Base-by-base conservation (phyloP, 2,113 vertebrate genomes). In the Bothrops jararaca region DNA sequence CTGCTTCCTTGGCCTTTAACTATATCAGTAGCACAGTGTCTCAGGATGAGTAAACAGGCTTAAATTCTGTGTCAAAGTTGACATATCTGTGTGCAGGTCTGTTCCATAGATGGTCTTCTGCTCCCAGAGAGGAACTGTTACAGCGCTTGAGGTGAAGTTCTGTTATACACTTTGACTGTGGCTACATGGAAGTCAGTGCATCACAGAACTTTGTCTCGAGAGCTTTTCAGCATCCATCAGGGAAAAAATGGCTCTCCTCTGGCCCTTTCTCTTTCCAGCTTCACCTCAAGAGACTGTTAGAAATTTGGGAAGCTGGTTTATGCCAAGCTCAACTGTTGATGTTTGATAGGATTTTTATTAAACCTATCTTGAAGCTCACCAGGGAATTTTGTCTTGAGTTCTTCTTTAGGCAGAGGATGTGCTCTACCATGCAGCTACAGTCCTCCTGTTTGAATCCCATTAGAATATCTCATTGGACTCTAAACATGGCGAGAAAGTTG, bases 151-250 rank as follows among this genome's bases (percentile, higher is more conserved):
- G 97, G 97, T 96, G 97, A 97, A 98, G 98, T 98, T 98, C 97
- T 98, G 98, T 98, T 96, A 97, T 98, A 98, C 98, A 98, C 98
- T 98, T 96, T 94, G 98, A 96, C 98, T 98, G 98, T 97, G 97
- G 96, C 96, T 98, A 96, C 93, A 88, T 95, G 95, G 96, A 97
- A 97, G 98, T 98, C 98, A 98, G 98, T 98, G 98, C 98, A 98
- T 98, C 97, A 98, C 98, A 98, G 98, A 98, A 98, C 98, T 98
- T 98, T 98, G 97, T 97, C 97, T 98, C 97, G 96, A 97, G 97
- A 97, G 97, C 97, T 97, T 95, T 95, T 95, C 91, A 95, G 95
- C 97, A 85, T 93, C 97, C 13, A 56, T 87, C 85, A 60, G 20
- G 7, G 20, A 54, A 6, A 90, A 54, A n/a, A 10, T 48, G 57